These are phyloP conservation scores for Kryptopterus vitreolus DNA, from an alignment of 2,797 vertebrate species.

Conservation along the genomic window DNA sequence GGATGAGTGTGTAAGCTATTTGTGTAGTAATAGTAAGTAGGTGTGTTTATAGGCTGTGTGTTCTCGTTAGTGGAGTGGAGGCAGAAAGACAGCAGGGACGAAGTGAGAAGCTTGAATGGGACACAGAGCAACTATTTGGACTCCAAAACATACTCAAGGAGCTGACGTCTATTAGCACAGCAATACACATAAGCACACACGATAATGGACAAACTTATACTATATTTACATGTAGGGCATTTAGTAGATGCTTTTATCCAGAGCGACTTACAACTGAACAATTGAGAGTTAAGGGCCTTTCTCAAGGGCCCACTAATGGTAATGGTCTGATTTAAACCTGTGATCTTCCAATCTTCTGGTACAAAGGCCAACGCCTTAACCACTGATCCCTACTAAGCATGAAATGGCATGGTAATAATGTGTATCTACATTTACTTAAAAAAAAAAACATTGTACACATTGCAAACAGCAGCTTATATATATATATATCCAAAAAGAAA, in stretches of 20 bases:
- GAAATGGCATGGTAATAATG: not conserved
- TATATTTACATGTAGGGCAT: too few species aligned
- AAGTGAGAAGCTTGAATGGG: not conserved
- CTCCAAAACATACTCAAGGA: not conserved
- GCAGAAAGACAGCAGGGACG: slow-evolving; percentile 17
- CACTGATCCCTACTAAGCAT: too few species aligned
- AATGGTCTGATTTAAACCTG: too few species aligned
- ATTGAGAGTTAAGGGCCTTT: too few species aligned
- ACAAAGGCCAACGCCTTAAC: too few species aligned
- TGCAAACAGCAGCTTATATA: not conserved
- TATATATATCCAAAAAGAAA: too few species aligned
- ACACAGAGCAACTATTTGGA: slow-evolving; percentile 2
- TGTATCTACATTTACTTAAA: too few species aligned
- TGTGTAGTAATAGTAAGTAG: slow-evolving; percentile 19
- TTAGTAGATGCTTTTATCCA: too few species aligned
- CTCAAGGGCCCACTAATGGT: too few species aligned
- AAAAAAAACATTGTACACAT: not conserved
- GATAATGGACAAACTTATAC: not conserved
- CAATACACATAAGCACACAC: slow-evolving; percentile 7
- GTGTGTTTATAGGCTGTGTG: slow-evolving; percentile 14
- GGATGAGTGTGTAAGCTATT: slow-evolving; percentile 5
- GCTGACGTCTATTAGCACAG: not conserved
- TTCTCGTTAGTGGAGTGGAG: slow-evolving; percentile 29
- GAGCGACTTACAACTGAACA: too few species aligned
- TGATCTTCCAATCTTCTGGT: too few species aligned